Evolutionary conservation across 2,888 invertebrate species (phyloP), one percentile per base, ranked within the genome.

Genomic region (Strigamia transsilvanica): DNA sequence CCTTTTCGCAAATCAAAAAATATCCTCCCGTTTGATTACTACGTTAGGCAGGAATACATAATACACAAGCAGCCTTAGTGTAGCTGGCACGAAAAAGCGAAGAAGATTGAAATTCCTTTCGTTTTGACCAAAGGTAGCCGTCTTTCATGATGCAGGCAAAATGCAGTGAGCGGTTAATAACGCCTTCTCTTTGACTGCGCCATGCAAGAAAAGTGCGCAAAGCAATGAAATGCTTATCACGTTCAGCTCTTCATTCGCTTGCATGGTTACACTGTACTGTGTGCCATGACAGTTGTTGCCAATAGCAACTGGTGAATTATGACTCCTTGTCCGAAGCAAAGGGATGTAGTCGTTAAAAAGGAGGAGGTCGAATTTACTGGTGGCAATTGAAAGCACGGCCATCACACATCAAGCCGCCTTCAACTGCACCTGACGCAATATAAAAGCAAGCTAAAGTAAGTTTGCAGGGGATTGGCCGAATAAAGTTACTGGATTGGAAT

Each of bases 261-360:
- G 73, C 73, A 23, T 73, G 56, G 73, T 32, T 73, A 73, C 73
- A 73, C 73, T 73, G 73, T 73, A 73, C 18, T 56, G n/a, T 18
- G 21, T 56, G 56, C n/a, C 73, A 73, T 73, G 73, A 73, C 73
- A 73, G 73, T 73, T 73, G 73, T 73, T 73, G 73, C 73, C 73
- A 73, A 73, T 73, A 73, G 73, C 73, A 73, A 73, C 73, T 73
- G 73, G 73, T 73, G 73, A 73, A 73, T 73, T 73, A 73, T 73
- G 73, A 73, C 73, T 73, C 73, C 73, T 73, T 73, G 73, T 73
- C 73, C 73, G n/a, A 73, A 27, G 32, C 3, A 56, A 56, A 73
- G 73, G 73, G 73, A 73, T 32, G 73, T 32, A 15, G 32, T 73
- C 73, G 73, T 73, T 73, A 73, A 73, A 73, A 73, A 73, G 73